Base-by-base conservation (phyloP, 1,140 invertebrate species). In the Stratiolaelaps scimitus region DNA sequence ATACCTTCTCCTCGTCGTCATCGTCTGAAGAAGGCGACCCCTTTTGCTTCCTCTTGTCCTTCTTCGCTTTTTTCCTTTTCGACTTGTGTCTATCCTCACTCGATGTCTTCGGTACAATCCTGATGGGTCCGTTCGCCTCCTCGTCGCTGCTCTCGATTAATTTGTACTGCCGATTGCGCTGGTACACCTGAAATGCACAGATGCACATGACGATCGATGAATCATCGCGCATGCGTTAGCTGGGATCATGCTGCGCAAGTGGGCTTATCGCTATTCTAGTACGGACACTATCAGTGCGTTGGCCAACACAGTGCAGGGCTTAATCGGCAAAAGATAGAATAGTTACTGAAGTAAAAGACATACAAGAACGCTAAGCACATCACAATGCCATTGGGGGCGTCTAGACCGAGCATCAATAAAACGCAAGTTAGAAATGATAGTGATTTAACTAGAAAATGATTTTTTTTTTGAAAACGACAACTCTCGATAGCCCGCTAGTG, bases 31-130 rank as follows among this genome's bases (percentile, higher is more conserved):
- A 26, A 15, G 17, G 6, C 15, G 53, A 15, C 2, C 4, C 26
- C 20, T 60, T 23, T 17, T 26, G 20, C 26, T 26, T 60, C 23
- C 34, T 60, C 23, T 29, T 23, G 26, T 60, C 23, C 23, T 15
- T 60, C 10, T 26, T 60, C 15, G 53, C 15, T 60, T 60, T 60
- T 60, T 15, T 17, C 13, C 15, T 15, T 20, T 74, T 85, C 82
- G 68, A 80, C 81, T 71, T 82, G 83, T 69, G 84, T 83, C 47
- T 73, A 53, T 66, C 72, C 74, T 68, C 73, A 72, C 65, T 75
- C 74, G 17, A 67, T 67, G 28, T 53, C 43, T 4, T 60, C 15
- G 26, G 26, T 2, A 29, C 34, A 4, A 60, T 10, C 2, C 17
- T n/a, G 4, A 43, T 40, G 28, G 17, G 1, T 17, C 13, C 43